A percentile compares a stretch with the other conserved stretches of the same genome.
Conservation (phyloP, 2,888 invertebrate species). For the Drosophila pseudotalamancana region DNA sequence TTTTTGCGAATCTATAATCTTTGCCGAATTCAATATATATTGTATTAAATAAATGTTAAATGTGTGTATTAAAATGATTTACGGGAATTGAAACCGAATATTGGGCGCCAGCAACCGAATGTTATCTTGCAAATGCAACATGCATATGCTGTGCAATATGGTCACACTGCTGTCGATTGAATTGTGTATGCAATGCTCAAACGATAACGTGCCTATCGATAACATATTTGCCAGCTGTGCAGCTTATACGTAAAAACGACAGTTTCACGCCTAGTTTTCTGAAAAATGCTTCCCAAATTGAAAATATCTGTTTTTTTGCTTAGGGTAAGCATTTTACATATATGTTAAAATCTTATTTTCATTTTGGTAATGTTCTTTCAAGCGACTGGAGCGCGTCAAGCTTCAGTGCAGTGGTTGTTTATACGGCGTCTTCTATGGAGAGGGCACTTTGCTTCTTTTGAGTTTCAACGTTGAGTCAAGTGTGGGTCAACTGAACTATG, state of each 20-base stretch:
- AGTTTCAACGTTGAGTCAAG: constrained; percentile 88
- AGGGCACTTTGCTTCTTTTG: constrained; percentile 89
- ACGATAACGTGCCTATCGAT: constrained; percentile 41
- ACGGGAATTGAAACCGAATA: not conserved
- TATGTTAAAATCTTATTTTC: not conserved
- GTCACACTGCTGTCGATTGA: constrained; percentile 32
- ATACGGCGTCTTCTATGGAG: constrained; percentile 90
- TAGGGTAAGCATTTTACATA: constrained; percentile 86
- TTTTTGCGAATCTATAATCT: constrained; percentile 66
- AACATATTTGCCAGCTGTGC: constrained; percentile 67
- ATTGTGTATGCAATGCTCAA: constrained; percentile 11
- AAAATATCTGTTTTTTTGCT: constrained; percentile 89
- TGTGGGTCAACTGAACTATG: constrained; percentile 85
- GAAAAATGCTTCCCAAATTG: constrained; percentile 89
- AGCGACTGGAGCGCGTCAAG: constrained; percentile 89
- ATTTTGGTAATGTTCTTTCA: constrained; percentile 16
- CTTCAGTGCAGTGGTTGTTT: constrained; percentile 89
- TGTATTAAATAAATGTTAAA: constrained; percentile 71
- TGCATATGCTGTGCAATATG: not conserved
- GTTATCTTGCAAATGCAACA: too few species aligned
- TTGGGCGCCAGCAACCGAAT: not conserved
- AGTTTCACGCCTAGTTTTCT: constrained; percentile 38
- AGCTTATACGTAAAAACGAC: constrained; percentile 36
- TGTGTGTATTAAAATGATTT: constrained; percentile 49
- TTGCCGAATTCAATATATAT: constrained; percentile 68